phyloP scores from a whole-genome alignment of 1,140 invertebrate species.

The Ylistrum balloti region DNA sequence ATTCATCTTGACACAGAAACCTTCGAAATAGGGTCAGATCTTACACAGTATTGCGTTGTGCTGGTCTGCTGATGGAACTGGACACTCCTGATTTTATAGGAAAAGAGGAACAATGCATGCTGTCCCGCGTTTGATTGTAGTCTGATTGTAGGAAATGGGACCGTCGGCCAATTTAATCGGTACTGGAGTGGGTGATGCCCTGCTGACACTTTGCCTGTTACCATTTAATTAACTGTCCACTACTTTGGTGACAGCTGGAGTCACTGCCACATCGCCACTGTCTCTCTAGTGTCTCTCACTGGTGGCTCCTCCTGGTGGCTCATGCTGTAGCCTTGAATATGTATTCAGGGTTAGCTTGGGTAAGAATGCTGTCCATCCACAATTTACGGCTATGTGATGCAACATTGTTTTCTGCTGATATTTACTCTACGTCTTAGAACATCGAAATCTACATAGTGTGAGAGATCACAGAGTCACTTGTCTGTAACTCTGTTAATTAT shows the following conservation, averaged over 20 bases:
- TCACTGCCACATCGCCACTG: background rate
- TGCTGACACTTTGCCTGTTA: slow-evolving; percentile 9
- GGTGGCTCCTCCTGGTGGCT: background rate
- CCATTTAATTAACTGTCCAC: slow-evolving; percentile 38
- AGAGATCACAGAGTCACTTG: too few species aligned
- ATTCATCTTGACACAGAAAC: background rate
- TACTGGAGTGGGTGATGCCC: slow-evolving; percentile 9
- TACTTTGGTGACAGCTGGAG: background rate
- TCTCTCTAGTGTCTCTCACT: background rate
- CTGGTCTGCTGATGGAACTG: background rate
- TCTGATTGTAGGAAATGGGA: slow-evolving; percentile 29
- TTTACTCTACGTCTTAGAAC: too few species aligned
- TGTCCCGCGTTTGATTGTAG: slow-evolving; percentile 24
- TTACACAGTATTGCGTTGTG: background rate
- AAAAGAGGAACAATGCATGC: slow-evolving; percentile 31
- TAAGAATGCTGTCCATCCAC: background rate
- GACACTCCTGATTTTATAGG: background rate
- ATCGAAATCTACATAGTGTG: background rate
- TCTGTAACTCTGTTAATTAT: too few species aligned
- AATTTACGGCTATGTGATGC: background rate
- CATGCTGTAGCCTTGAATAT: background rate
- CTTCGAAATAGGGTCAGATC: background rate
- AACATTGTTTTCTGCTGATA: too few species aligned
- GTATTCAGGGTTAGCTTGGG: background rate
- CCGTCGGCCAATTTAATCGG: slow-evolving; percentile 19